Percentiles rank a stretch among this genome's conserved stretches.
phyloP scores from a whole-genome alignment of 1,140 invertebrate genomes.

The Euura saliciscinereae region DNA sequence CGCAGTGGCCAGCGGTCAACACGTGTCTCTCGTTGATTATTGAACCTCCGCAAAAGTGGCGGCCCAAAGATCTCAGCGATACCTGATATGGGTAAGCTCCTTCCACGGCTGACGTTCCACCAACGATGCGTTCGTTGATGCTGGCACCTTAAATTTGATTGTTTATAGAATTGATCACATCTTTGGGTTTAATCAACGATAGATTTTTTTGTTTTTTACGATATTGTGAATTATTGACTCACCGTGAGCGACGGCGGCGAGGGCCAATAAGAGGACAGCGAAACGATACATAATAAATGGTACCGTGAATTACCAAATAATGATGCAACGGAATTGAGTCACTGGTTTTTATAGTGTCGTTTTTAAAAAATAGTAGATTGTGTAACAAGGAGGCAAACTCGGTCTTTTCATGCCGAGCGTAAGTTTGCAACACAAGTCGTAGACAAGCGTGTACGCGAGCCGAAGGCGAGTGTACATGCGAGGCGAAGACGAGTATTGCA shows the following conservation, averaged over 20 bases:
- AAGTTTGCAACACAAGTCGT: no score
- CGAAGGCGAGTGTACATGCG: no score
- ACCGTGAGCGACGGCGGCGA: background rate
- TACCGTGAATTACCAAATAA: background rate
- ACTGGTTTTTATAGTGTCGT: no score
- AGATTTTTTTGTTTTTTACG: no score
- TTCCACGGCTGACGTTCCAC: constrained; percentile 47
- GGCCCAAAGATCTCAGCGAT: constrained; percentile 44
- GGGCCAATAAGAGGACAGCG: background rate
- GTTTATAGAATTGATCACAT: background rate
- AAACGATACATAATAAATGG: background rate
- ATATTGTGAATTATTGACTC: background rate
- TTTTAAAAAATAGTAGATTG: no score
- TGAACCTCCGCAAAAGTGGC: constrained; percentile 55
- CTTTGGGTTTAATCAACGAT: no score
- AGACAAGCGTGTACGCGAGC: no score
- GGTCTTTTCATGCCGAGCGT: no score
- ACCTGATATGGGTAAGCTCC: constrained; percentile 54
- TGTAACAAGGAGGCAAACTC: no score
- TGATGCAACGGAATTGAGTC: no score
- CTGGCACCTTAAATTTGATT: constrained; percentile 2
- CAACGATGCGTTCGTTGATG: constrained; percentile 49
- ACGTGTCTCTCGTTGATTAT: constrained; percentile 48
- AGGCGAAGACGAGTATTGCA: no score
- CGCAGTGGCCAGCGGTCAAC: constrained; percentile 56